Base-by-base conservation (phyloP, 1,140 invertebrate species). In the Caenorhabditis tropicalis region DNA sequence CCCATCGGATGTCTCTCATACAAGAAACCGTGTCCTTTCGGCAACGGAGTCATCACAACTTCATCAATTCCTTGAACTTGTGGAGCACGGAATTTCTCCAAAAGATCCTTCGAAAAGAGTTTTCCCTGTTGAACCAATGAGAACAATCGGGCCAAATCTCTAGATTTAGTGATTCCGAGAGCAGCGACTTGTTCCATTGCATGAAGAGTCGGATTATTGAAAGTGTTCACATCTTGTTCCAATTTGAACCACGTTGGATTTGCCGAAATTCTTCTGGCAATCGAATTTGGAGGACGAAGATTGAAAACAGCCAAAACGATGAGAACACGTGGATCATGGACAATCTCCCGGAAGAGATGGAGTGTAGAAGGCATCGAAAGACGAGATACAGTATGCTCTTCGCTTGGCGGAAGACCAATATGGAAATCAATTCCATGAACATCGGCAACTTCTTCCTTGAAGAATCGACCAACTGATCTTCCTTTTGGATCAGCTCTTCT, bases 391-490 rank as follows among this genome's bases (percentile, higher is more conserved):
- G 84, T 90, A 31, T 88, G 81, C 49, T 87, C 83, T 51, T 88
- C 86, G 16, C 53, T 43, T 12, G 82, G 39, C 1, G 85, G 81
- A 19, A 90, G 74, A 31, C 89, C 89, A 15, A 90, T 84, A 53
- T 86, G 82, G 51, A 90, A 91, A 74, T 90, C 88, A 24, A 90
- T 87, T 65, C 91, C 91, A 90, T 92, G 89, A 46, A 90, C 90
- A 39, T 89, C 43, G 29, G 91, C 90, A n/a, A 92, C 91, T 86
- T 92, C 92, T 48, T 92, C 91, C 16, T 88, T 81, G 87, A 92
- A 91, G 84, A 92, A 92, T 49, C 89, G 70, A 27, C 87, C 85
- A 29, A 92, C 82, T 16, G 88, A 88, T 79, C 92, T 84, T 5
- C 85, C 60, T 82, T 90, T 87, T 39, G 89, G 89, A 86, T 92